Conservation (phyloP, 1,140 invertebrate species). For the Drosophila nebulosa region DNA sequence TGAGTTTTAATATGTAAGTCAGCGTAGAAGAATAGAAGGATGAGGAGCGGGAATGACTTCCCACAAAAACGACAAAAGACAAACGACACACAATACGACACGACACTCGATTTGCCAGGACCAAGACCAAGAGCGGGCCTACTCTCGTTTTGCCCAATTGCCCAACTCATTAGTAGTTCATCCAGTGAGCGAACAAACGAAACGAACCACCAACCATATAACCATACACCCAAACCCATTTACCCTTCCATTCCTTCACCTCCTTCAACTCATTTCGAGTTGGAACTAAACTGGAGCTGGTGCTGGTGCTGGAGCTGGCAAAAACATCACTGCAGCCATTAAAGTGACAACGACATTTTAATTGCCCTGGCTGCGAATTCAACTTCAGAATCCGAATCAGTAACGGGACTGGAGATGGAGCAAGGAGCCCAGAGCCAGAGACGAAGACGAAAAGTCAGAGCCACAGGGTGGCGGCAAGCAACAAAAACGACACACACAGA, state of each 20-base stretch:
- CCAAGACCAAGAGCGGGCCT: background rate
- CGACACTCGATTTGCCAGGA: background rate
- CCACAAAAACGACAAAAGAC: background rate
- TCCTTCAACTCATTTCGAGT: background rate
- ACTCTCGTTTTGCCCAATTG: constrained; percentile 5
- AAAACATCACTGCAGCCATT: constrained; percentile 18
- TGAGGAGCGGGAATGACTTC: background rate
- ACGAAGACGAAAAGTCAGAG: background rate
- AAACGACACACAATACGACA: background rate
- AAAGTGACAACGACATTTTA: constrained; percentile 24
- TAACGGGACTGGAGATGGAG: too few species aligned
- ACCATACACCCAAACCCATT: background rate
- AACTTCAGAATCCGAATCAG: constrained; percentile 1
- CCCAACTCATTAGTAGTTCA: constrained; percentile 12
- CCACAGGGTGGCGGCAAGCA: background rate
- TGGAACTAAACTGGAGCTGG: too few species aligned
- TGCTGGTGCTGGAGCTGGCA: background rate
- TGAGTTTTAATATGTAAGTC: constrained; percentile 2
- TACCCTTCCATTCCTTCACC: too few species aligned
- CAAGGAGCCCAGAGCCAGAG: too few species aligned
- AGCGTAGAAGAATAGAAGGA: background rate
- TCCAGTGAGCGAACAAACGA: background rate
- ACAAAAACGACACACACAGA: constrained; percentile 4
- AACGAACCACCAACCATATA: background rate
- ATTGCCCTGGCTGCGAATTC: constrained; percentile 15